phyloP scores from a whole-genome alignment of 2,113 vertebrate genomes.

The Anas platyrhynchos region DNA sequence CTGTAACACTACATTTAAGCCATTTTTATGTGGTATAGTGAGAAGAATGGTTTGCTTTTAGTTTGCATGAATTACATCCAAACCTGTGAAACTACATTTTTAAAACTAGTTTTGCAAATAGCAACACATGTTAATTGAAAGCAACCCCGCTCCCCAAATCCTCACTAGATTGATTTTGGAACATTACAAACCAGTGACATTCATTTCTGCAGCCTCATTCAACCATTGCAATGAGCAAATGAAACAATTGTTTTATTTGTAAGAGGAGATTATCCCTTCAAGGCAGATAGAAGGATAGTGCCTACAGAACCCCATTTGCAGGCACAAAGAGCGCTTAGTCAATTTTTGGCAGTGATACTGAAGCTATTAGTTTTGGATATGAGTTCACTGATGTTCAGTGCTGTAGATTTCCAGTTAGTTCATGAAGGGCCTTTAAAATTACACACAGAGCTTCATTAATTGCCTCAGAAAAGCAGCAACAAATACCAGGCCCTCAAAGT shows the following conservation, averaged over 20 bases:
- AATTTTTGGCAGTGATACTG: constrained; percentile 58
- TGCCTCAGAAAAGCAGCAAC: constrained; percentile 47
- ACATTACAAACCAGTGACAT: neutral
- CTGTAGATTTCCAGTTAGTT: constrained; percentile 59
- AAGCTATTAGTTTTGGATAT: constrained; percentile 61
- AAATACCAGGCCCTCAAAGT: constrained; percentile 17
- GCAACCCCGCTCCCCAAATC: neutral
- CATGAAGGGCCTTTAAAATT: constrained; percentile 64
- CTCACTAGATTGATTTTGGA: neutral
- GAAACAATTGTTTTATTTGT: constrained; percentile 71
- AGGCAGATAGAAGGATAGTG: constrained; percentile 62
- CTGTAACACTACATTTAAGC: neutral
- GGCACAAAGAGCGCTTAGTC: constrained; percentile 54
- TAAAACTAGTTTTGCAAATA: neutral
- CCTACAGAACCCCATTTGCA: constrained; percentile 58
- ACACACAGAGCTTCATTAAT: constrained; percentile 69
- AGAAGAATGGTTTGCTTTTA: neutral
- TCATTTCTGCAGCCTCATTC: constrained; percentile 60
- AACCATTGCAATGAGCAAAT: constrained; percentile 40
- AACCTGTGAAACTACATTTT: constrained; percentile 8
- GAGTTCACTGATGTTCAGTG: constrained; percentile 58
- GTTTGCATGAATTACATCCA: neutral
- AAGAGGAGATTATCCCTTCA: constrained; percentile 64
- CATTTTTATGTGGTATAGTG: neutral
- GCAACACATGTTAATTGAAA: neutral